Evolutionary conservation across 2,888 invertebrate genomes (phyloP).

Genomic region (Conus canariensis): DNA sequence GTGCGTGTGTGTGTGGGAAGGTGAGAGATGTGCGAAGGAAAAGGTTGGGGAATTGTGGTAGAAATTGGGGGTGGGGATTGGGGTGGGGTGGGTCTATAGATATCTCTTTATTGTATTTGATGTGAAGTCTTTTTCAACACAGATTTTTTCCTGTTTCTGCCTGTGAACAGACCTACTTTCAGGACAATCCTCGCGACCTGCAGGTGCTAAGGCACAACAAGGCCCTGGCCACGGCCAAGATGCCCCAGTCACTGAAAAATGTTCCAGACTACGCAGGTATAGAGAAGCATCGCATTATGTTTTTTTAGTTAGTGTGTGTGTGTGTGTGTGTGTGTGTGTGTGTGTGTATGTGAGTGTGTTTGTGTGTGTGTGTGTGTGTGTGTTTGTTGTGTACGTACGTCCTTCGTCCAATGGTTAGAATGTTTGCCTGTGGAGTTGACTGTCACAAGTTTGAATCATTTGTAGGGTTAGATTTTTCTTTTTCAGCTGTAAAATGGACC

Average conservation of each 20-base stretch:
- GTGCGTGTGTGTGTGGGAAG: too few relatives aligned
- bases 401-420: too few relatives aligned
- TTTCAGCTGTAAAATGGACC: too few relatives aligned
- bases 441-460: too few relatives aligned
- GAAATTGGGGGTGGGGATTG: too few relatives aligned
- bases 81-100: too few relatives aligned
- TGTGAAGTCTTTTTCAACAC: too few relatives aligned
- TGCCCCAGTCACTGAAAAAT: conserved; percentile 91
- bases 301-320: background rate
- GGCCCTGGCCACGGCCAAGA: conserved; percentile 89
- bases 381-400: background rate
- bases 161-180: conserved; percentile 83
- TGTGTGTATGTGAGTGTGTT: conserved; percentile 2
- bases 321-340: background rate
- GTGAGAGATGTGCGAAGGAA: too few relatives aligned
- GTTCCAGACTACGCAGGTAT: conserved; percentile 90
- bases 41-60: too few relatives aligned
- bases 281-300: background rate
- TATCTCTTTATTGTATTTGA: too few relatives aligned
- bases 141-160: conserved; percentile 38
- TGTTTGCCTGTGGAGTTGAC: too few relatives aligned
- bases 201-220: conserved; percentile 86
- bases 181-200: conserved; percentile 93
- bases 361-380: background rate
- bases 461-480: too few relatives aligned